Evolutionary conservation across 2,888 invertebrate genomes (phyloP).

Genomic region (Eristalinus sepulchralis): DNA sequence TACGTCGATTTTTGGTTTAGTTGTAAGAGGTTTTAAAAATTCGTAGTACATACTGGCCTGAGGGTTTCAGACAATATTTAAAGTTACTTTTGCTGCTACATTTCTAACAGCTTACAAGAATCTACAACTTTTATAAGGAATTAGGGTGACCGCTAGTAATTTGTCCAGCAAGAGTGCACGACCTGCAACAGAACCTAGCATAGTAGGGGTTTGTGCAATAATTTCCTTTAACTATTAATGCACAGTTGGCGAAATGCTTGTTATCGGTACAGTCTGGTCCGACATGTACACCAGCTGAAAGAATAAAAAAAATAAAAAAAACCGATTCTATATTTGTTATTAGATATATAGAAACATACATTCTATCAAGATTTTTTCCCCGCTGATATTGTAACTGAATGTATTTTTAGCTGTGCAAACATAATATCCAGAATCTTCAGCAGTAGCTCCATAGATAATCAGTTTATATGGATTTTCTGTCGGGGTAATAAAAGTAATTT

Average conservation of each 20-base stretch:
- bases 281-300: constrained; percentile 83
- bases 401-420: constrained; percentile 91
- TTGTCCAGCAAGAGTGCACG: constrained; percentile 93
- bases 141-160: constrained; percentile 80
- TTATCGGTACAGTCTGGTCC: constrained; percentile 93
- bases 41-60: constrained; percentile 59
- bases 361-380: constrained; percentile 87
- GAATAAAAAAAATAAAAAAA: neutral
- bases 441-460: constrained; percentile 84
- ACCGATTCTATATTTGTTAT: neutral
- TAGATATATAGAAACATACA: constrained; percentile 82
- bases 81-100: neutral
- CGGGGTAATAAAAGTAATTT: constrained; percentile 71
- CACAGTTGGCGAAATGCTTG: constrained; percentile 93
- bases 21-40: constrained; percentile 29
- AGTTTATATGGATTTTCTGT: constrained; percentile 86
- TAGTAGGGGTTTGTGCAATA: constrained; percentile 96
- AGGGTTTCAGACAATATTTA: constrained; percentile 24
- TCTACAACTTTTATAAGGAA: constrained; percentile 73
- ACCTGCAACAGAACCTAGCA: constrained; percentile 95
- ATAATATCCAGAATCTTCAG: constrained; percentile 90
- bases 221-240: constrained; percentile 90
- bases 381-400: constrained; percentile 85
- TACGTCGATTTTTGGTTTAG: constrained; percentile 58
- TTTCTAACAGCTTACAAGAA: neutral